Base-by-base conservation (phyloP, 2,113 vertebrate genomes). In the Brachionichthys hirsutus region DNA sequence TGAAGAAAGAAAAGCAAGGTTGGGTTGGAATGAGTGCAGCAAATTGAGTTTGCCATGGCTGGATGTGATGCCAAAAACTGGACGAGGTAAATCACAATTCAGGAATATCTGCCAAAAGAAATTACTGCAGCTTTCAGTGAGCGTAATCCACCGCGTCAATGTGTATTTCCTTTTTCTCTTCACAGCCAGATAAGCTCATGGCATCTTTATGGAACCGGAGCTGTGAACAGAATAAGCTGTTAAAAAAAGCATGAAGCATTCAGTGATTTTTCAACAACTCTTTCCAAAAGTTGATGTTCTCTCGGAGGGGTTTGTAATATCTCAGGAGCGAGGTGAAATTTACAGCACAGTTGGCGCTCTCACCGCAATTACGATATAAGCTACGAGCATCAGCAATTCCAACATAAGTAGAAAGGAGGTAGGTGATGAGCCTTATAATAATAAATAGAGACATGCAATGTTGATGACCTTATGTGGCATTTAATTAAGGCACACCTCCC, bases 31-130 rank as follows among this genome's bases (percentile, higher is more conserved):
- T 57, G 72, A 50, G 83, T 52, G 53, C 30, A 65, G 73, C 42
- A 57, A 85, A 86, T 82, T 81, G 73, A 61, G 76, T 82, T 86
- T 66, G 70, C 74, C 57, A 71, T 69, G 76, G 68, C 54, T 69
- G 55, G 62, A 82, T 84, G 80, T 82, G 54, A 74, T 78, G 77
- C 84, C 74, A 75, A 61, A n/a, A 78, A 75, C 75, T 16, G 63
- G 79, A 84, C 52, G 58, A 78, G 84, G 59, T 55, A 70, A 75
- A 71, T 82, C 74, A 77, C 70, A 86, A 85, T 81, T 70, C 79
- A 62, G 66, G 80, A 73, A 87, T 84, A 84, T 79, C 73, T 78
- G 88, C 85, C 90, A 87, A 76, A 82, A 87, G 44, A 85, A 87
- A 86, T 87, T 80, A 89, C 67, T 73, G 57, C 62, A 77, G 82